phyloP scores from a whole-genome alignment of 1,140 invertebrate species.

The Dendroctonus valens region DNA sequence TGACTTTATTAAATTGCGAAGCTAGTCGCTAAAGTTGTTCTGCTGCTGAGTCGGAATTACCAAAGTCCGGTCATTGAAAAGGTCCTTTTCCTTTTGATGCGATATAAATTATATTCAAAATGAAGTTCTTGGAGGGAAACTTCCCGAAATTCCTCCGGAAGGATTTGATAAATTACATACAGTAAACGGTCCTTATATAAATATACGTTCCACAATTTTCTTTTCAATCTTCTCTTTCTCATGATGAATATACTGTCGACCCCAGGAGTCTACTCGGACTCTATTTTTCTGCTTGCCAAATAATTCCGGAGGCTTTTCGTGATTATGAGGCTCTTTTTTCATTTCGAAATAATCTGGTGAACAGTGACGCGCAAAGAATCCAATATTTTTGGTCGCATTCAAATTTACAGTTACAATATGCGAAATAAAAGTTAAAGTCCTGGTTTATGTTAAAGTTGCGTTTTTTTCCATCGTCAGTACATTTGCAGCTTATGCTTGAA shows the following conservation, averaged over 20 bases:
- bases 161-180: slow-evolving; percentile 33
- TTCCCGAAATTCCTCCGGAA: slow-evolving; percentile 12
- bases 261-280: slow-evolving; percentile 33
- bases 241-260: slow-evolving; percentile 35
- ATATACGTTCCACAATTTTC: slow-evolving; percentile 36
- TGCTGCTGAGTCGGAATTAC: too few relatives aligned
- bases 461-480: too few relatives aligned
- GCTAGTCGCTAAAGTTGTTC: too few relatives aligned
- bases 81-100: slow-evolving; percentile 4
- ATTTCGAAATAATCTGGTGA: slow-evolving; percentile 25
- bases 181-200: slow-evolving; percentile 34
- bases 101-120: slow-evolving; percentile 33
- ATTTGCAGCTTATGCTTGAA: too few relatives aligned
- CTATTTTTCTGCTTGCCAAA: slow-evolving; percentile 32
- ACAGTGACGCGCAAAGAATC: too few relatives aligned
- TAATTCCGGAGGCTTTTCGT: slow-evolving; percentile 21
- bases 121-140: slow-evolving; percentile 26
- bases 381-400: too few relatives aligned
- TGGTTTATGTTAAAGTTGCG: too few relatives aligned
- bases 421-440: too few relatives aligned
- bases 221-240: slow-evolving; percentile 34
- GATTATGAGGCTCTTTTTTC: slow-evolving; percentile 29
- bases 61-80: too few relatives aligned
- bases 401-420: too few relatives aligned
- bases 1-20: too few relatives aligned